These are phyloP conservation scores for Psylliodes chrysocephalus DNA, from an alignment of 2,888 invertebrate species.

Conservation along the genomic window DNA sequence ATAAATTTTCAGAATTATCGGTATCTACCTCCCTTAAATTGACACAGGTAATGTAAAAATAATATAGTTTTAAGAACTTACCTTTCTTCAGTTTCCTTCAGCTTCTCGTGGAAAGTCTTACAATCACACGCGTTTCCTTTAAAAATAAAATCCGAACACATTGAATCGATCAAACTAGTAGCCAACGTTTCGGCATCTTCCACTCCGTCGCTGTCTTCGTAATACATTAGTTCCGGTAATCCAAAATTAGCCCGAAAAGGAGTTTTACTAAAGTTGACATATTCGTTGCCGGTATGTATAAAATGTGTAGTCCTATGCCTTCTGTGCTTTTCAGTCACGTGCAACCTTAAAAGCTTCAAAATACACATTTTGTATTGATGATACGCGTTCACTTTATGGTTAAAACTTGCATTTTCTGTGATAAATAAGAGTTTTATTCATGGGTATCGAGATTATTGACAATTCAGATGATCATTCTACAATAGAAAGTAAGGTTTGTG, in stretches of 20 bases:
- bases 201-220: conserved; percentile 37
- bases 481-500: conserved; percentile 34
- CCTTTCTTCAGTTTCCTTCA: conserved; percentile 39
- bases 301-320: conserved; percentile 55
- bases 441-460: background rate
- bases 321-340: conserved; percentile 63
- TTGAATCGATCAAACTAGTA: conserved; percentile 42
- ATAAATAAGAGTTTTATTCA: conserved; percentile 6
- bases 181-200: conserved; percentile 43
- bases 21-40: no score
- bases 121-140: conserved; percentile 44
- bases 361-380: conserved; percentile 65
- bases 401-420: conserved; percentile 28
- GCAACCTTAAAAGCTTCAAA: conserved; percentile 68
- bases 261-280: conserved; percentile 40
- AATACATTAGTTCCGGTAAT: conserved; percentile 50
- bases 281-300: conserved; percentile 28
- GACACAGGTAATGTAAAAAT: no score
- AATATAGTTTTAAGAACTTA: no score
- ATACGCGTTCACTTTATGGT: conserved; percentile 6
- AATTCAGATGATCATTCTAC: conserved; percentile 8
- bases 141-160: conserved; percentile 45
- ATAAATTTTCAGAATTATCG: no score
- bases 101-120: conserved; percentile 43
- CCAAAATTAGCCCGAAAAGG: conserved; percentile 40